Evolutionary conservation across 2,797 vertebrate species (phyloP).

Genomic region (Poeciliopsis presidionis): DNA sequence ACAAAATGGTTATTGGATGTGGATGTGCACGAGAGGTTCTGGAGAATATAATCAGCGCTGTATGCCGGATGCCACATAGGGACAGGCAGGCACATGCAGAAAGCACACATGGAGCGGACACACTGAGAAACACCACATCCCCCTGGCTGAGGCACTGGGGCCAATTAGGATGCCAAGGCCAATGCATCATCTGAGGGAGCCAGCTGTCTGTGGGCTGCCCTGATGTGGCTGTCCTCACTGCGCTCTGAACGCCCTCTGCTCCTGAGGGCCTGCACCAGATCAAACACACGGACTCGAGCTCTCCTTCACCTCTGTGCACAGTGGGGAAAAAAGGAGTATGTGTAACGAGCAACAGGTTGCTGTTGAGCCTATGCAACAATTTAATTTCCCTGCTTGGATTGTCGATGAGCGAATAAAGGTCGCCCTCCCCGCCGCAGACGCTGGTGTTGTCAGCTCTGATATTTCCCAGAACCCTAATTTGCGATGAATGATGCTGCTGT

Average conservation of each 20-base stretch:
- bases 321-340: slow-evolving; percentile 1
- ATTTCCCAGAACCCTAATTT: slow-evolving; percentile 38
- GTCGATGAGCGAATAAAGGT: slow-evolving; percentile 37
- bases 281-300: slow-evolving; percentile 32
- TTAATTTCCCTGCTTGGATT: slow-evolving; percentile 27
- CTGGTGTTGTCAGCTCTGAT: slow-evolving; percentile 13
- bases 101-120: slow-evolving; percentile 43
- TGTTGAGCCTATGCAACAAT: slow-evolving; percentile 21
- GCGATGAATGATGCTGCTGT: slow-evolving; percentile 47
- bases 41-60: slow-evolving; percentile 29
- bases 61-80: neutral
- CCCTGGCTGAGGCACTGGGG: slow-evolving; percentile 62
- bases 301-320: slow-evolving; percentile 9
- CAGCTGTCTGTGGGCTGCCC: slow-evolving; percentile 74
- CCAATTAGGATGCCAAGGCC: slow-evolving; percentile 77
- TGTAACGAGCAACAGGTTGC: slow-evolving; percentile 60
- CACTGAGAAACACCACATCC: slow-evolving; percentile 52
- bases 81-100: slow-evolving; percentile 35
- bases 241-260: slow-evolving; percentile 60
- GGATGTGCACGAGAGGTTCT: slow-evolving; percentile 37
- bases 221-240: slow-evolving; percentile 66
- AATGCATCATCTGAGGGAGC: slow-evolving; percentile 71
- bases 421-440: slow-evolving; percentile 7
- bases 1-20: slow-evolving; percentile 21
- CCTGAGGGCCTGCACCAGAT: slow-evolving; percentile 55